phyloP scores from a whole-genome alignment of 2,113 vertebrate species.

The Mesocricetus auratus region DNA sequence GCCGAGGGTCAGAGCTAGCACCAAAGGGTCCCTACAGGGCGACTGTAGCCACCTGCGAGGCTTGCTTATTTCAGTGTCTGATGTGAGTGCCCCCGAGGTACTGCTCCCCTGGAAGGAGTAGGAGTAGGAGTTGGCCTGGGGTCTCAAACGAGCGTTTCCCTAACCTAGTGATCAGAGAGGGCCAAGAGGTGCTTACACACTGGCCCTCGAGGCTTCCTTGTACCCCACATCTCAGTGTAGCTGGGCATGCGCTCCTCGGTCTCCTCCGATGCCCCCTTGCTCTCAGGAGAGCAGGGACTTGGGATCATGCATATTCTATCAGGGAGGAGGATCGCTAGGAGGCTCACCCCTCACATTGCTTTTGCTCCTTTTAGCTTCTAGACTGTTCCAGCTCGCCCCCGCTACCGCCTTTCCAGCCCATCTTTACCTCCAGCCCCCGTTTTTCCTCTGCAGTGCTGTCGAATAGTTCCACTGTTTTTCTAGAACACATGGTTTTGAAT shows the following conservation, averaged over 20 bases:
- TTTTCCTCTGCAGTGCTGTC: neutral
- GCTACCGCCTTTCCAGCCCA: constrained; percentile 42
- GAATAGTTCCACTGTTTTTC: neutral
- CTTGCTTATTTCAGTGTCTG: accelerated
- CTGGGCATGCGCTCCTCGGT: neutral
- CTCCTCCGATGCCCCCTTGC: neutral
- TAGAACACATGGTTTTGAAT: neutral
- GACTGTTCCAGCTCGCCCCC: constrained; percentile 71
- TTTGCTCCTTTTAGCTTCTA: constrained; percentile 66
- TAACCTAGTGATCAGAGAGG: neutral
- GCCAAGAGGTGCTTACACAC: neutral
- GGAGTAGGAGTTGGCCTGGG: neutral
- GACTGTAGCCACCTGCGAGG: neutral
- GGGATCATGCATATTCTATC: constrained; percentile 72
- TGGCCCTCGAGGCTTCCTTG: constrained; percentile 33
- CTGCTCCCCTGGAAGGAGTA: neutral
- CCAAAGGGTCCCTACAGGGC: neutral
- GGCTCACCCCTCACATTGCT: constrained; percentile 60
- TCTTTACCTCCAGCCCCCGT: constrained; percentile 59
- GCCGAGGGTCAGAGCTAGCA: neutral
- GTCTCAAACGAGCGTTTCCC: neutral
- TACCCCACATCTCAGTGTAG: neutral
- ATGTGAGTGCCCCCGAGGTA: neutral
- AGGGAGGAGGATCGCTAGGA: constrained; percentile 67
- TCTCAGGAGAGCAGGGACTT: neutral